phyloP scores from a whole-genome alignment of 2,888 invertebrate species.

The Oxyteleia sp. region DNA sequence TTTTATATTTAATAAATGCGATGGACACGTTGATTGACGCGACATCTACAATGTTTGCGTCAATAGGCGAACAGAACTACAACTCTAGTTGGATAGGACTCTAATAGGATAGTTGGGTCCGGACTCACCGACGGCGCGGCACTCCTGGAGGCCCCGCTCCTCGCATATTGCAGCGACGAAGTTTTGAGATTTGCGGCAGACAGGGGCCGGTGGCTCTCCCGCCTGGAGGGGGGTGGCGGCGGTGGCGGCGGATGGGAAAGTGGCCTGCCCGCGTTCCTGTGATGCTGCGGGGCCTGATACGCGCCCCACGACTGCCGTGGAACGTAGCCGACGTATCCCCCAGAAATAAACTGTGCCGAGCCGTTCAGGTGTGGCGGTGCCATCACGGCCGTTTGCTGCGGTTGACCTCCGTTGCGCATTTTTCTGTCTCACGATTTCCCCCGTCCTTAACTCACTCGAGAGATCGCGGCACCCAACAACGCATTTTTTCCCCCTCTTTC shows the following conservation, averaged over 20 bases:
- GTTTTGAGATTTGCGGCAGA: conserved; percentile 77
- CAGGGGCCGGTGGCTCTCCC: conserved; percentile 80
- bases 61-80: too few relatives aligned
- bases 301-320: conserved; percentile 88
- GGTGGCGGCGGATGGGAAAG: conserved; percentile 85
- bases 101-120: too few relatives aligned
- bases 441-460: conserved; percentile 30
- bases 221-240: conserved; percentile 82
- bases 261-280: conserved; percentile 79
- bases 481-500: conserved; percentile 31
- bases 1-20: too few relatives aligned
- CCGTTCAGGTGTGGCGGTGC: conserved; percentile 87
- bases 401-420: conserved; percentile 86
- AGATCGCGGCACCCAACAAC: conserved; percentile 26
- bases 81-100: too few relatives aligned
- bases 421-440: conserved; percentile 66
- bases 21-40: too few relatives aligned
- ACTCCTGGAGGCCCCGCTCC: conserved; percentile 79
- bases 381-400: conserved; percentile 86
- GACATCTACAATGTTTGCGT: too few relatives aligned
- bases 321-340: conserved; percentile 89
- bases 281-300: conserved; percentile 84
- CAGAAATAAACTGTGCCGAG: conserved; percentile 88
- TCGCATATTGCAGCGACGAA: conserved; percentile 80
- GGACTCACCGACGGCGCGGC: conserved; percentile 86